Base-by-base conservation (phyloP, 2,888 invertebrate species). In the Chloroclysta siterata region DNA sequence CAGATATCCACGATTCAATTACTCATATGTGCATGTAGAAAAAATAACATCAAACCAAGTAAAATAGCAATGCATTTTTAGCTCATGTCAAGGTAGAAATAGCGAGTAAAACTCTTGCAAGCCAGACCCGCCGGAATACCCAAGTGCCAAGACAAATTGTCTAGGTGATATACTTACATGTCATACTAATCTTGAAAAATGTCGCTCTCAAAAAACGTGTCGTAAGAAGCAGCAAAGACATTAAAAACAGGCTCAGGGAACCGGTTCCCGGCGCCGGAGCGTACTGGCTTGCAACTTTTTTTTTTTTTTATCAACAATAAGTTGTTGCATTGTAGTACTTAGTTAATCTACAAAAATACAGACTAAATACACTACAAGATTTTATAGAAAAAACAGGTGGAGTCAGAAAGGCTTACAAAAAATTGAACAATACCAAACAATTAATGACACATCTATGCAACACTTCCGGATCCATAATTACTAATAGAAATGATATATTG, bases 131-230 rank as follows among this genome's bases (percentile, higher is more conserved):
- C 60, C 51, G 29, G 53, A 47, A 51, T 57, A 50, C 61, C 17
- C 44, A 42, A 56, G 61, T 51, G 50, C 54, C 55, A 66, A 60
- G 59, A 56, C 53, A 55, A 62, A 65, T 50, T 28, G 47, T 50
- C 59, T 54, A 61, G 65, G 53, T 59, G 51, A 55, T 33, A 28
- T 41, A 53, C 46, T 53, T 51, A 51, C 17, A 50, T 62, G 65
- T 68, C 68, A 64, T 54, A 64, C 57, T 67, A 72, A 69, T 70
- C 67, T 59, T 67, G 67, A 69, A 56, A 65, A 63, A 70, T 68
- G 65, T 61, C 39, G 17, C 48, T 15, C 15, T 44, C 33, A 48
- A 48, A 55, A 55, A 36, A 36, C 50, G 36, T 48, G 36, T 8
- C 11, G 17, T 5, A 22, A 44, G 36, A 22, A 15, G 7, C 28